Base-by-base conservation (phyloP, 2,888 invertebrate species). In the Epicampocera succincta region DNA sequence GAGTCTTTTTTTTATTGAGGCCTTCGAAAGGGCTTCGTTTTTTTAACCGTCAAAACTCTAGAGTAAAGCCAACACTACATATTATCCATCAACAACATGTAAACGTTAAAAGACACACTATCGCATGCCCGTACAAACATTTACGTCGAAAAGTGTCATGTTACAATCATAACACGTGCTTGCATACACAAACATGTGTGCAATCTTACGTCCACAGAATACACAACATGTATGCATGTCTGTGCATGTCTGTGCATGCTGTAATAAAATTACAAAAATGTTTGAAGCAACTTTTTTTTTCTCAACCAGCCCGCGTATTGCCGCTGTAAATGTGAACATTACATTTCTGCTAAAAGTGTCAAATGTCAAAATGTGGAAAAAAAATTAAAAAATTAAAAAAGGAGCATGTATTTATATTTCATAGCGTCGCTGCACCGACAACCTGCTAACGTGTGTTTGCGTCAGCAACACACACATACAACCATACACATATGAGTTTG, bases 271-370 rank as follows among this genome's bases (percentile, higher is more conserved):
- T 13, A 65, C 58, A 65, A 33, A 40, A 58, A 72, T 33, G 50
- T 58, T 78, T 66, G 65, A 63, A 58, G 58, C 13, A 48, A 42
- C 40, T 71, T 63, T 3, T 21, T 56, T 25, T 19, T 42, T 1
- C 13, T 12, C n/a, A 60, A 42, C 17, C 19, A 29, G 17, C 13
- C 15, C 54, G 21, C 46, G 25, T 56, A 58, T 58, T 63, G 54
- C 8, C 58, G 50, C 8, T 13, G 46, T 46, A 21, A 44, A 65
- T 29, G 4, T 38, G 21, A 48, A 48, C 12, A 46, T 48, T 33
- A 71, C 69, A 65, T 71, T 65, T 65, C 5, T 42, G 56, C n/a
- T 56, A 13, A 65, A 71, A 58, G 46, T 48, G 8, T 71, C n/a
- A 13, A 33, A 44, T 21, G 60, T 33, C 44, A 61, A 76, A 69